Base-by-base conservation (phyloP, 23 tunicate genomes). In the Pegea sp. region DNA sequence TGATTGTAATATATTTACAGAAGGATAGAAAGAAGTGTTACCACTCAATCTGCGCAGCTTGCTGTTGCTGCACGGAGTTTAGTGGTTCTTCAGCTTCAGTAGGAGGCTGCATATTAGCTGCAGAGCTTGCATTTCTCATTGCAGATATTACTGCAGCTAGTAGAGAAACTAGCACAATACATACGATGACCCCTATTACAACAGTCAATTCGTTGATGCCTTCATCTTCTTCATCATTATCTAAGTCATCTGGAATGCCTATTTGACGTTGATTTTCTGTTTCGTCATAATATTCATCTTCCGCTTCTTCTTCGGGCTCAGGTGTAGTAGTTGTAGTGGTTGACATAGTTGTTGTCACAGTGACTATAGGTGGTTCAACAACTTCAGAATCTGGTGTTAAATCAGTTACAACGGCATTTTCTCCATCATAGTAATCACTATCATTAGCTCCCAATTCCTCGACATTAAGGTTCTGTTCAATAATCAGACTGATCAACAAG, bases 1-100 rank as follows among this genome's bases (percentile, higher is more conserved):
- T n/a, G n/a, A n/a, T n/a, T n/a, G n/a, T n/a, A n/a, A n/a, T n/a
- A n/a, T n/a, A n/a, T n/a, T n/a, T n/a, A n/a, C n/a, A n/a, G n/a
- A n/a, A n/a, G n/a, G n/a, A n/a, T n/a, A n/a, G n/a, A n/a, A n/a
- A n/a, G n/a, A n/a, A n/a, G n/a, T n/a, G n/a, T 34, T 67, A 81
- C 93, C 93, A 81, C 48, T 81, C 80, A 75, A 81, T 81, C 31
- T 81, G 81, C 0, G 70, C 93, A 22, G 62, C 56, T 26, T 71
- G 93, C 28, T 81, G 75, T 16, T 76, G 71, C 49, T 81, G 93
- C 50, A 81, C 80, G 56, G 63, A 57, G 62, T 78, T 70, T 31
- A 78, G 51, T 1, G 81, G 81, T 1, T 70, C 62, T 33, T 72
- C 71, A 42, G 68, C 93, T 22, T 54, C 56, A 4, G 86, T 23